These are phyloP conservation scores for Eufriesea mexicana DNA, from an alignment of 1,140 invertebrate species.

Conservation along the genomic window DNA sequence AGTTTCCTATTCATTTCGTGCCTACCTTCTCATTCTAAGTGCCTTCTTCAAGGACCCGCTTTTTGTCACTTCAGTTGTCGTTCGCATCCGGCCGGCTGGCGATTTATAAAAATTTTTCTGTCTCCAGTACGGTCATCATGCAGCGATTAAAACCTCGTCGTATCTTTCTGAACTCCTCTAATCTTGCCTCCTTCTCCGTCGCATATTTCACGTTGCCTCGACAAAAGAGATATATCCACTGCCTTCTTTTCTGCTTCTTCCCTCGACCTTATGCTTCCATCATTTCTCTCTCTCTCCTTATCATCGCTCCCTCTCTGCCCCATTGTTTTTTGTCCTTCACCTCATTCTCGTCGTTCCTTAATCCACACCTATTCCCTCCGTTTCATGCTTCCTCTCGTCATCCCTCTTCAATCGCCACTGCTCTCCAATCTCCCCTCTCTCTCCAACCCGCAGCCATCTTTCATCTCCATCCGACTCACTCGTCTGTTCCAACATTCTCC, in stretches of 20 bases:
- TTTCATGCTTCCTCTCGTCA: neutral
- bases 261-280: constrained; percentile 20
- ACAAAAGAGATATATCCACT: neutral
- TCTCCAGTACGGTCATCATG: too few species aligned
- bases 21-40: neutral
- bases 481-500: constrained; percentile 17
- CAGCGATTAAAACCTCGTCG: too few species aligned
- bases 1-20: neutral
- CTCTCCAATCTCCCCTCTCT: neutral
- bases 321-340: constrained; percentile 26
- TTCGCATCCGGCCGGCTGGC: neutral
- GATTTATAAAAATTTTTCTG: neutral
- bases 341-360: constrained; percentile 40
- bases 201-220: too few species aligned
- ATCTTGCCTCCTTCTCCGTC: neutral
- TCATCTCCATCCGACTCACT: constrained; percentile 26
- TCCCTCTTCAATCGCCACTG: neutral
- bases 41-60: neutral
- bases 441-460: neutral
- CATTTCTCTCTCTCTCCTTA: neutral
- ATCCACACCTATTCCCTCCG: constrained; percentile 19
- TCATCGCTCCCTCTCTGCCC: neutral
- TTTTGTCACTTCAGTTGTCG: neutral
- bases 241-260: constrained; percentile 21
- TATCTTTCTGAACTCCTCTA: neutral